Conservation (phyloP, 2,113 vertebrate genomes). For the Petrocephalus zakoni region DNA sequence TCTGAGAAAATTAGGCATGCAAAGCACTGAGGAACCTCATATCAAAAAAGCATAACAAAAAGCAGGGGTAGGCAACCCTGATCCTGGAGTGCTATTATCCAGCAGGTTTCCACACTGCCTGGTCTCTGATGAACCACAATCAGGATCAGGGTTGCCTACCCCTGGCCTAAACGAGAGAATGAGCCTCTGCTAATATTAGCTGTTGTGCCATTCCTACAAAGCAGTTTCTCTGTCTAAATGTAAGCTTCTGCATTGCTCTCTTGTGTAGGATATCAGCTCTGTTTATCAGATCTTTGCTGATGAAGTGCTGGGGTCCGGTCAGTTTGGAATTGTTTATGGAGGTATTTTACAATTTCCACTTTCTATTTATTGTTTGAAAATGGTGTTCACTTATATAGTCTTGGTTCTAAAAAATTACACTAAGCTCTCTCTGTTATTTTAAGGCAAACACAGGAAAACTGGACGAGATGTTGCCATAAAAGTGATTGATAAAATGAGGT, state of each 20-base stretch:
- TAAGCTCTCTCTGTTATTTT: background rate
- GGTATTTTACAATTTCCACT: conserved; percentile 58
- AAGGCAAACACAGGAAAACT: conserved; percentile 95
- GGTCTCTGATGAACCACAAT: too few species aligned
- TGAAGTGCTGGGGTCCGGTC: conserved; percentile 94
- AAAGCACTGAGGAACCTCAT: too few species aligned
- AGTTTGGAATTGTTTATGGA: conserved; percentile 98
- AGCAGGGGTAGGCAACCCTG: too few species aligned
- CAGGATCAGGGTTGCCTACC: too few species aligned
- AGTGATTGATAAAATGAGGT: conserved; percentile 97
- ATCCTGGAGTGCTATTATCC: too few species aligned
- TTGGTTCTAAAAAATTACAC: background rate
- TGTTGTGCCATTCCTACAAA: background rate
- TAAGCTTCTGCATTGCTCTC: conserved; percentile 28
- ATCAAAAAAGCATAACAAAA: too few species aligned
- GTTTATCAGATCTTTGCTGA: conserved; percentile 99
- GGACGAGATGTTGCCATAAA: conserved; percentile 98
- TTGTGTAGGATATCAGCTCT: conserved; percentile 83
- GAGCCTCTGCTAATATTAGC: background rate
- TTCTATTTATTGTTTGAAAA: background rate
- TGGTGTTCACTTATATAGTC: background rate
- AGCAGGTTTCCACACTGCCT: too few species aligned
- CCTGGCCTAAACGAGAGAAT: background rate
- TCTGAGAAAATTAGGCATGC: too few species aligned
- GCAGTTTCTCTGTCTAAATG: background rate